Conservation (phyloP, 2,113 vertebrate genomes). For the Protomyctophum bolini region DNA sequence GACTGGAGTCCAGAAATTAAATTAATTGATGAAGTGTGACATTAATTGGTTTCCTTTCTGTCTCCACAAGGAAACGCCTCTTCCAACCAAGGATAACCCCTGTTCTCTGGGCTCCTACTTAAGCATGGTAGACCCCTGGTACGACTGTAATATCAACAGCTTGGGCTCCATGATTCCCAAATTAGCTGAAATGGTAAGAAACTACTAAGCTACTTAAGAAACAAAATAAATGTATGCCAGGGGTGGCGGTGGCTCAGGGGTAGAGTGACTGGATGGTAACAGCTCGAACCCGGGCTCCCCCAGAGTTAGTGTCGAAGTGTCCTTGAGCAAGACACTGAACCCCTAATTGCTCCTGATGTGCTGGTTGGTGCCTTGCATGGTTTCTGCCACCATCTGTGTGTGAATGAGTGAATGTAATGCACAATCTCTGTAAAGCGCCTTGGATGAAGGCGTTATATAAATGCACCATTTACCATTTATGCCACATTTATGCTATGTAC, state of each 20-base stretch:
- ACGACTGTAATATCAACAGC: conserved; percentile 85
- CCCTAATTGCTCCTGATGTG: too few species aligned
- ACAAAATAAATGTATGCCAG: neutral
- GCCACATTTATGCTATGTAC: neutral
- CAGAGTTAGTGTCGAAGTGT: too few species aligned
- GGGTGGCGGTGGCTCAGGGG: too few species aligned
- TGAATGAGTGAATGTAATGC: too few species aligned
- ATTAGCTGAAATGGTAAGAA: conserved; percentile 85
- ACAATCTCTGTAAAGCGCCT: too few species aligned
- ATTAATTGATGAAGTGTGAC: neutral
- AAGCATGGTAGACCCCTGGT: conserved; percentile 90
- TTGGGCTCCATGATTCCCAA: conserved; percentile 87
- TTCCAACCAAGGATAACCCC: conserved; percentile 29
- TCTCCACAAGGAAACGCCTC: conserved; percentile 52
- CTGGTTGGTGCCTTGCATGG: too few species aligned
- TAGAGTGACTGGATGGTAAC: too few species aligned
- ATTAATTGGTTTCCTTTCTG: neutral
- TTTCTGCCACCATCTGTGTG: too few species aligned
- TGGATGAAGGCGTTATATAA: too few species aligned
- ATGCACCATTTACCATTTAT: too few species aligned
- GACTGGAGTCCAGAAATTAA: neutral
- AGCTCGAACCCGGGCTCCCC: too few species aligned
- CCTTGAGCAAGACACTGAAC: too few species aligned
- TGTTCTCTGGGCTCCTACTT: conserved; percentile 85
- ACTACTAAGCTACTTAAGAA: neutral